Evolutionary conservation across 1,140 invertebrate species (phyloP).

Genomic region (Cotesia typhae): DNA sequence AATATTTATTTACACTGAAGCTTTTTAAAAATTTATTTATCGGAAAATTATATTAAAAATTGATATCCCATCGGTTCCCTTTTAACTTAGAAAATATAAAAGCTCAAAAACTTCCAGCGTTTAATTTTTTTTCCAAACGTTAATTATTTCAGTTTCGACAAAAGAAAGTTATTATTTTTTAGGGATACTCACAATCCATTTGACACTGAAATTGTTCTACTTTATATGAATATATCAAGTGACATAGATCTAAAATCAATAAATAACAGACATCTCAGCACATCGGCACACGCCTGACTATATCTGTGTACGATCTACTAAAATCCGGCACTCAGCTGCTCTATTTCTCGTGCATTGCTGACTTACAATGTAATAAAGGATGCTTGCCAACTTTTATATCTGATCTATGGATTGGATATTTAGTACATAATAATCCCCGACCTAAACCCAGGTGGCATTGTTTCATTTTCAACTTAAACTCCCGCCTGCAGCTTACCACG

Average conservation of each 20-base stretch:
- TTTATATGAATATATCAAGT: conserved; percentile 28
- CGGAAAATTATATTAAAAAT: too few species aligned
- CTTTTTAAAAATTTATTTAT: too few species aligned
- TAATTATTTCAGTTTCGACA: too few species aligned
- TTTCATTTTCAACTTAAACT: too few species aligned
- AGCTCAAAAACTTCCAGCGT: too few species aligned
- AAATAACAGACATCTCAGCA: conserved; percentile 24
- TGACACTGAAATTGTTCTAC: conserved; percentile 19
- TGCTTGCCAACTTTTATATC: too few species aligned
- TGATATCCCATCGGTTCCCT: too few species aligned
- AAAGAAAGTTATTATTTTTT: not conserved
- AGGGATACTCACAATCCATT: not conserved
- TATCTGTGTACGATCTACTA: conserved; percentile 31
- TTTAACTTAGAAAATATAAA: too few species aligned
- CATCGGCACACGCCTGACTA: conserved; percentile 29
- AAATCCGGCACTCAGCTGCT: conserved; percentile 30
- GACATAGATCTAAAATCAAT: conserved; percentile 35
- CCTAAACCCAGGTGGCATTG: too few species aligned
- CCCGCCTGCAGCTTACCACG: too few species aligned
- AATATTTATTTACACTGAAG: too few species aligned
- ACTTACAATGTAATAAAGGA: not conserved
- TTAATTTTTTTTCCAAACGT: too few species aligned
- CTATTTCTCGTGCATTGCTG: conserved; percentile 20
- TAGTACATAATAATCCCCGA: not conserved
- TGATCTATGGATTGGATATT: not conserved